Evolutionary conservation across 35 echinoderm and acorn worm genomes (phyloP), one percentile per base, ranked within the genome.

Genomic region (Stichopus chloronotus): DNA sequence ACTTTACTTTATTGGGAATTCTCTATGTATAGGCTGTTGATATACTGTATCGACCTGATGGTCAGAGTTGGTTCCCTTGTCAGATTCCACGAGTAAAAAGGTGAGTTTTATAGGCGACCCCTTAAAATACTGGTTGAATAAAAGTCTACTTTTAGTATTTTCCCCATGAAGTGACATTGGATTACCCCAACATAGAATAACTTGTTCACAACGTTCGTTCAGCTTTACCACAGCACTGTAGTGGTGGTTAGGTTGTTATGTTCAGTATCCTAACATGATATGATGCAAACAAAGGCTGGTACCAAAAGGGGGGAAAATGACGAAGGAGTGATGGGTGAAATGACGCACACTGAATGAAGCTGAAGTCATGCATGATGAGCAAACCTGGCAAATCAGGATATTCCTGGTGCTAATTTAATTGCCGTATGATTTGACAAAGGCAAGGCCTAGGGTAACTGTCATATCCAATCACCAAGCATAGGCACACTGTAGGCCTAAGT

Each of bases 261-360:
- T 90, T 90, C 87, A 90, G 60, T 72, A 90, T 68, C 10, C 65
- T 90, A 55, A 90, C 87, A 76, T 25, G 54, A 90, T 16, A 76
- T 90, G 87, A 90, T 90, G 68, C 87, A 68, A 53, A 90, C 5
- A 90, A 76, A 25, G 68, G 72, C 52, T 16, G 68, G 87, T 90
- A 24, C 60, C 87, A 24, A 68, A 72, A 74, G 12, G 59, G 68
- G 84, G 68, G 61, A 2, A 72, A 90, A 90, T 90, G 68, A 68
- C 87, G 87, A 53, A 90, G 65, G 59, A 5, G 5, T 90, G 87
- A 90, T 22, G 63, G 83, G 56, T 58, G 63, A 90, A 90, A 90
- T 90, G 84, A 87, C 84, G 84, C 84, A 87, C 84, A 87, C 55
- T 87, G 84, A 87, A 87, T 87, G 84, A 87, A 87, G 84, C 84